Conservation (phyloP, 92 coral and sea anemone genomes). For the Porites cylindrica region DNA sequence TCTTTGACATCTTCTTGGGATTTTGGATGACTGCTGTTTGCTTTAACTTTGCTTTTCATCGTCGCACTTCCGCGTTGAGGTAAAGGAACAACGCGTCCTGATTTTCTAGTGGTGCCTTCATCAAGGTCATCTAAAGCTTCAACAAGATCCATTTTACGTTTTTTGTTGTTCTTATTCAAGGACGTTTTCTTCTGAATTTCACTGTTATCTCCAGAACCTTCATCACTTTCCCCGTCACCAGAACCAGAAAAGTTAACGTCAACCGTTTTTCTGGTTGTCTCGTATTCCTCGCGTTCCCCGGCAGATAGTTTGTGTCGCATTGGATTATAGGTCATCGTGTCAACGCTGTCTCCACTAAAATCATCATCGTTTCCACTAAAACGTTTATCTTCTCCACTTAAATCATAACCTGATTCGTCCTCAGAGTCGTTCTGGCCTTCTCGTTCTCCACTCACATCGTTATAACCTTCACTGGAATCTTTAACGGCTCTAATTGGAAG, state of each 20-base stretch:
- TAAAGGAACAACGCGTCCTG: too few relatives aligned
- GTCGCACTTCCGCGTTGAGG: too few relatives aligned
- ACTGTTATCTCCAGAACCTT: background rate
- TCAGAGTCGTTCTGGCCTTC: conserved; percentile 7
- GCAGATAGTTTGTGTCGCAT: background rate
- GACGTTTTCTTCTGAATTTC: background rate
- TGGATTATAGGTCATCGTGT: background rate
- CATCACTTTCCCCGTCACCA: background rate
- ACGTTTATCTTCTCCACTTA: conserved; percentile 10
- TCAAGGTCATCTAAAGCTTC: conserved; percentile 4
- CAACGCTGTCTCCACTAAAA: background rate
- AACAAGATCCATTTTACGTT: conserved; percentile 5
- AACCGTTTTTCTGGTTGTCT: background rate
- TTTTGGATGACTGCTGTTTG: too few relatives aligned
- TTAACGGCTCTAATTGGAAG: background rate
- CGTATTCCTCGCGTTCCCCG: background rate
- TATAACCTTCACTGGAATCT: background rate
- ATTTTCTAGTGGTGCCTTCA: too few relatives aligned
- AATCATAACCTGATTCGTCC: conserved; percentile 2
- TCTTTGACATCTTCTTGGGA: too few relatives aligned
- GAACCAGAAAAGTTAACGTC: background rate
- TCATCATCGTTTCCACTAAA: background rate
- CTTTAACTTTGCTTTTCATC: too few relatives aligned
- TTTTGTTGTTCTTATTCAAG: background rate
- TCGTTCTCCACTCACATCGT: conserved; percentile 15